Evolutionary conservation across 2,113 vertebrate species (phyloP), one percentile per base, ranked within the genome.

Genomic region (Oxygymnocypris stewartii): DNA sequence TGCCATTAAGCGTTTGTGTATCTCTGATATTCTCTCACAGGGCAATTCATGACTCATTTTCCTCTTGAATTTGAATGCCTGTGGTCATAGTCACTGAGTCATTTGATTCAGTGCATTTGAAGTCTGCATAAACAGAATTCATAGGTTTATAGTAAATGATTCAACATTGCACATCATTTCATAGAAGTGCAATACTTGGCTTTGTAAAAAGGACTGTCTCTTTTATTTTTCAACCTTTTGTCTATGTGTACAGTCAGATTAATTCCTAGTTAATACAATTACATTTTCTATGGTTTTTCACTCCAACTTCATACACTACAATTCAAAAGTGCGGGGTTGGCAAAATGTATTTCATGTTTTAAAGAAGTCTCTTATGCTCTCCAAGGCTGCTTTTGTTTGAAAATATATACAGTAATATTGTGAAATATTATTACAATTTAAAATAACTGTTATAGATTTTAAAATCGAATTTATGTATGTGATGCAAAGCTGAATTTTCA

Each of bases 41-140:
- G 69, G 35, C 23, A 57, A 35, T 83, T 79, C 7, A 14, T 65
- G 83, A 59, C 18, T 42, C 31, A 42, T 76, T 79, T 73, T 67
- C 35, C 3, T 47, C 77, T 49, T n/a, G 37, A 61, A 61, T 61
- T 61, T n/a, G 23, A 61, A 61, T 61, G 20, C 57, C 8, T 61
- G 57, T 61, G 20, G 57, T 61, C 6, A 61, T 61, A 61, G 23
- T 61, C 57, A 61, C 20, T 61, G 57, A 61, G 57, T n/a, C 57
- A 61, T 76, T 59, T 59, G 28, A 79, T 37, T 37, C 20, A 51
- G 47, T 28, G 25, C n/a, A 5, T 18, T 8, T 18, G 57, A 51
- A 31, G 75, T 54, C 44, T 42, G 3, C 4, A 42, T 73, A 42
- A 73, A 74, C 20, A 42, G 18, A 73, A 73, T 73, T 73, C 14